phyloP scores from a whole-genome alignment of 2,888 invertebrate species.

The Silvanus unidentatus region DNA sequence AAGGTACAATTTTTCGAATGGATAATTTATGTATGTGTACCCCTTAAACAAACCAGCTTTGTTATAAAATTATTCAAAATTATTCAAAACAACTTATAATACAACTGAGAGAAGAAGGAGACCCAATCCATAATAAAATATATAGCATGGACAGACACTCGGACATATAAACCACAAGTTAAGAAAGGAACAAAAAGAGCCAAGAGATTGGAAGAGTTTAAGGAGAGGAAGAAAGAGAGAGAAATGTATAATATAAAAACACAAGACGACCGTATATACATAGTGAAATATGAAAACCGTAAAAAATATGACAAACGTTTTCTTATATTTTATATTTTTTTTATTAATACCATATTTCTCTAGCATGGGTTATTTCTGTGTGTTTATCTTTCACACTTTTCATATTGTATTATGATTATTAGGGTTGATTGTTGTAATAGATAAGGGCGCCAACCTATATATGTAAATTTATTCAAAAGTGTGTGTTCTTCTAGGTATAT shows the following conservation, averaged over 20 bases:
- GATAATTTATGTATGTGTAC: too few relatives aligned
- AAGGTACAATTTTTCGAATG: too few relatives aligned
- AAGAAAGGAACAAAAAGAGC: not conserved
- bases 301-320: constrained; percentile 45
- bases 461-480: too few relatives aligned
- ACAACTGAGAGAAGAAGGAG: not conserved
- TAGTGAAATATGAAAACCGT: constrained; percentile 46
- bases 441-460: too few relatives aligned
- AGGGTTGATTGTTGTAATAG: too few relatives aligned
- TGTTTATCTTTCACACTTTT: too few relatives aligned
- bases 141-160: constrained; percentile 15
- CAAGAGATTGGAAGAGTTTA: not conserved
- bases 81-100: constrained; percentile 39
- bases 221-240: constrained; percentile 9
- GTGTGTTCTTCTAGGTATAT: too few relatives aligned
- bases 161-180: not conserved
- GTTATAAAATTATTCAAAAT: constrained; percentile 44
- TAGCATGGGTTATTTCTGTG: constrained; percentile 12
- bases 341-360: too few relatives aligned
- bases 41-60: constrained; percentile 33
- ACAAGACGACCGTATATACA: constrained; percentile 22
- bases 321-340: constrained; percentile 39
- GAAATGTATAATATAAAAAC: constrained; percentile 14
- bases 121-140: not conserved
- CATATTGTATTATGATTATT: too few relatives aligned